A percentile compares a stretch with the other conserved stretches of the same genome.
These are phyloP conservation scores for Rhinichthys osculus DNA, from an alignment of 2,797 vertebrate species.

Conservation along the genomic window DNA sequence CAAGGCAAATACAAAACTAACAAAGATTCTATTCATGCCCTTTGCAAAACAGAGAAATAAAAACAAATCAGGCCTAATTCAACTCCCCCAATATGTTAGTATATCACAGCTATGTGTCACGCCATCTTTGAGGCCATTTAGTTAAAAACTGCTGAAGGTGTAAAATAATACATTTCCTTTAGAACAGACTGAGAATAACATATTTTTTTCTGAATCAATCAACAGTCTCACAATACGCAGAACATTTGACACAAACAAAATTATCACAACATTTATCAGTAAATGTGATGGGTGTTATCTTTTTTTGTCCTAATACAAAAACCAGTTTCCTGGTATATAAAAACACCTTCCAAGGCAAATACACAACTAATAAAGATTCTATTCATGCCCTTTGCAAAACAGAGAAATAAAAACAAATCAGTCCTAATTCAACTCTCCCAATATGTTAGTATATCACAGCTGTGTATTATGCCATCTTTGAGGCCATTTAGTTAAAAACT, in stretches of 20 bases:
- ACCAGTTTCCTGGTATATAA: not conserved
- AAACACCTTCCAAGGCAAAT: not conserved
- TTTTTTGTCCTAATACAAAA: not conserved
- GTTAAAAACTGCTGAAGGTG: constrained; percentile 52
- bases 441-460: too few relatives aligned
- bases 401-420: not conserved
- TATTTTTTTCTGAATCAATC: constrained; percentile 25
- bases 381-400: not conserved
- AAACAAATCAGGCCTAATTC: not conserved
- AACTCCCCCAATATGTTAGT: too few relatives aligned
- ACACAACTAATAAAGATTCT: not conserved
- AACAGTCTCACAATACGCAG: constrained; percentile 12
- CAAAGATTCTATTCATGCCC: not conserved
- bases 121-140: not conserved
- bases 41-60: not conserved
- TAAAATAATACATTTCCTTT: constrained; percentile 70
- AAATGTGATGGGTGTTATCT: not conserved
- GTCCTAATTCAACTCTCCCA: not conserved
- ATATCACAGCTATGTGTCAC: too few relatives aligned
- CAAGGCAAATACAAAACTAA: not conserved
- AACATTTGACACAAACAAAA: not conserved
- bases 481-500: not conserved
- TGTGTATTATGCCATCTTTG: too few relatives aligned
- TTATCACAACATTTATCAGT: not conserved
- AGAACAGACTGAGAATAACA: constrained; percentile 54